A percentile compares a stretch with the other conserved stretches of the same genome.
These are phyloP conservation scores for Epinotia ramella DNA, from an alignment of 2,888 invertebrate genomes.

Conservation along the genomic window DNA sequence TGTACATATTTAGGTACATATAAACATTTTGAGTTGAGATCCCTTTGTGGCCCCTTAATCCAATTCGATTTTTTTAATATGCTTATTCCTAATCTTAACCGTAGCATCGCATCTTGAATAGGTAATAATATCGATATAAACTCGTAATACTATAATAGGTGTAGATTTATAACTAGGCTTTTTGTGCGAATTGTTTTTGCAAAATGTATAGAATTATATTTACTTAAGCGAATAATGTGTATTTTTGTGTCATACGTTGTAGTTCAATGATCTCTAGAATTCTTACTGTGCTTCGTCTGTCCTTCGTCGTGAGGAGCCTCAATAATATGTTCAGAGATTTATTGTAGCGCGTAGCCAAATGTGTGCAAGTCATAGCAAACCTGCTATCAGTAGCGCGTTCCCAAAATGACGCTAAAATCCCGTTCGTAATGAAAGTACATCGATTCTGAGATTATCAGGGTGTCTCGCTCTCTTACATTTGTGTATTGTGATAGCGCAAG, in stretches of 20 bases:
- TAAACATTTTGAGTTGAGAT: neutral
- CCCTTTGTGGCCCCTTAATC: neutral
- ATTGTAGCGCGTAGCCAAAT: neutral
- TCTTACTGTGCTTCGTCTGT: neutral
- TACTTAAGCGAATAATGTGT: neutral
- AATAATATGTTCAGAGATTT: neutral
- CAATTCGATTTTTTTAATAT: neutral
- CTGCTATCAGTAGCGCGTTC: neutral
- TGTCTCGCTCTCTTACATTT: neutral
- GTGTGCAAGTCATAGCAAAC: too few relatives aligned
- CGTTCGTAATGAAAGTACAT: neutral
- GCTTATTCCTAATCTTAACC: neutral
- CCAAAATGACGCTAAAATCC: neutral
- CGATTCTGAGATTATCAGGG: neutral
- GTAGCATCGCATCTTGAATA: neutral
- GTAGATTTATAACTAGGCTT: neutral
- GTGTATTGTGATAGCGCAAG: neutral
- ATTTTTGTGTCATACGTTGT: neutral
- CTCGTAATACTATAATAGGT: neutral
- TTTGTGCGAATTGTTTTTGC: constrained; percentile 5
- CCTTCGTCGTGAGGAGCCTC: too few relatives aligned
- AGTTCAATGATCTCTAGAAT: constrained; percentile 6
- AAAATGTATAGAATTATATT: neutral
- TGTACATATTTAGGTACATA: neutral
- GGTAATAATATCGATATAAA: neutral